Percentiles rank a stretch among this genome's conserved stretches.
These are phyloP conservation scores for Platynereis dumerilii DNA, from an alignment of 2,888 invertebrate species.

Conservation along the genomic window DNA sequence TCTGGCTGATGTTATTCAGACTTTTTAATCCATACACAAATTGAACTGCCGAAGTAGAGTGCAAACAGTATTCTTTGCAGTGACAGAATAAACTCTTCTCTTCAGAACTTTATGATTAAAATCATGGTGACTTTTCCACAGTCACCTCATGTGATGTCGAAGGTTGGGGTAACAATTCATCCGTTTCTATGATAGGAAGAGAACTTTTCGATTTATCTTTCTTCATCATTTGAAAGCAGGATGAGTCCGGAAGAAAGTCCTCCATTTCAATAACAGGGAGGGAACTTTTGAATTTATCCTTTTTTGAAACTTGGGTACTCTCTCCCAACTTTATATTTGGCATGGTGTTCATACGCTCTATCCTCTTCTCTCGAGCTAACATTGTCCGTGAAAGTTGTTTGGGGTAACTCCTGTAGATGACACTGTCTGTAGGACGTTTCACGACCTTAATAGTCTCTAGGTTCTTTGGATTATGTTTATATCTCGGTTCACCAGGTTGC, in stretches of 20 bases:
- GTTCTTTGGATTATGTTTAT: constrained; percentile 57
- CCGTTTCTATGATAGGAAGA: constrained; percentile 4
- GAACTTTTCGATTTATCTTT: background rate
- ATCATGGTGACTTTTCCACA: no score
- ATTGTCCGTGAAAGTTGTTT: constrained; percentile 33
- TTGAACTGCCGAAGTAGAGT: no score
- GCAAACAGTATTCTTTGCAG: no score
- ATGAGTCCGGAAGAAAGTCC: constrained; percentile 5
- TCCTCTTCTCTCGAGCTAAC: constrained; percentile 35
- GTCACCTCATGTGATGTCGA: no score
- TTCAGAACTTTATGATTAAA: no score
- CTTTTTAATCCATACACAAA: no score
- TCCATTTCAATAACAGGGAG: constrained; percentile 24
- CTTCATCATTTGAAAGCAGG: background rate
- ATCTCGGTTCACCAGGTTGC: constrained; percentile 55
- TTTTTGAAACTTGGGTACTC: background rate
- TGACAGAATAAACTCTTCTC: no score
- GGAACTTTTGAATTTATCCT: background rate
- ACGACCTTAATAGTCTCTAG: constrained; percentile 56
- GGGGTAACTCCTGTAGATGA: constrained; percentile 59
- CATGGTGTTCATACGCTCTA: constrained; percentile 41
- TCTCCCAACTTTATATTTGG: constrained; percentile 37
- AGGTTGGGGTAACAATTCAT: background rate
- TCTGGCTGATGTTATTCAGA: no score
- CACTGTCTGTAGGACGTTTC: constrained; percentile 58